These are phyloP conservation scores for Onychorhynchus coronatus DNA, from an alignment of 2,113 vertebrate genomes.

Conservation along the genomic window DNA sequence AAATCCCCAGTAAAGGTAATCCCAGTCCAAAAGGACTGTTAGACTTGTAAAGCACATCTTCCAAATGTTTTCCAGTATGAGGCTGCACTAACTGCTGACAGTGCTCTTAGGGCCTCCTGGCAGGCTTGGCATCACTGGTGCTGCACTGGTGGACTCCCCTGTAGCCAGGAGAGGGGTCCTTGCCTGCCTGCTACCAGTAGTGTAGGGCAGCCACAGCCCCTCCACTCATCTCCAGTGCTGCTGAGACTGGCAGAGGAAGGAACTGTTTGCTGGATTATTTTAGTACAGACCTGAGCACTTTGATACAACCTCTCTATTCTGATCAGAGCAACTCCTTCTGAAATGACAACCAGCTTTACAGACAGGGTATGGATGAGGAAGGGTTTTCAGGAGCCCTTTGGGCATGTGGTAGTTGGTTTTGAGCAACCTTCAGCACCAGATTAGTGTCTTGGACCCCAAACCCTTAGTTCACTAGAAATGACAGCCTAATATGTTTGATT, in stretches of 20 bases:
- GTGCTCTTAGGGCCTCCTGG: neutral
- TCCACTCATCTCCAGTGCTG: rapidly evolving
- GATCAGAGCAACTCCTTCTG: neutral
- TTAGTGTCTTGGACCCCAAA: neutral
- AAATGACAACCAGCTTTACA: neutral
- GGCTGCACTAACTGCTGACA: neutral
- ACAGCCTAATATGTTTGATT: neutral
- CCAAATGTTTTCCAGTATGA: neutral
- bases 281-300: neutral
- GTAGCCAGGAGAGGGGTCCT: neutral
- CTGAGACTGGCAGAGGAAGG: neutral
- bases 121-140: neutral
- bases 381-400: neutral
- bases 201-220: neutral
- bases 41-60: neutral
- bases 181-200: neutral
- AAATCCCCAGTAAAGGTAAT: neutral
- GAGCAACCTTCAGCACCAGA: neutral
- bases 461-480: neutral
- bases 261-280: neutral
- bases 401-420: neutral
- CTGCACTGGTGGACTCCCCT: neutral
- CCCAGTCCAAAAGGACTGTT: neutral
- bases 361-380: neutral
- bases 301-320: neutral